Evolutionary conservation across 2,797 vertebrate genomes (phyloP), one percentile per base, ranked within the genome.

Genomic region (Coranthus polyacanthus): DNA sequence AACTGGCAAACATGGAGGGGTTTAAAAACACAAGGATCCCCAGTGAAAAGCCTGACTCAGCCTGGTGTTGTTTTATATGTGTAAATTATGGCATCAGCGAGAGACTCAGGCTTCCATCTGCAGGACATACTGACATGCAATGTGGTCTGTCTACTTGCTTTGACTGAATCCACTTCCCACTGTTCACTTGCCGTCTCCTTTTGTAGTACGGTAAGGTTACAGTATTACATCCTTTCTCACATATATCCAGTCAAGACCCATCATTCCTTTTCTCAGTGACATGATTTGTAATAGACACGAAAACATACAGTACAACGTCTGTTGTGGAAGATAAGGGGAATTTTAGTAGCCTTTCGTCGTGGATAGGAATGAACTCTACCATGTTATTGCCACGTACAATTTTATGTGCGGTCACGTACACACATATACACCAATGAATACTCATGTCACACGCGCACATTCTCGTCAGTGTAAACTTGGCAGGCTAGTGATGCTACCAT

Each of bases 381-480:
- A 43, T 87, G 72, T 75, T 79, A 83, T 77, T 86, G 74, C 75
- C 39, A 58, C 63, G 26, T 81, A 74, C 77, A 76, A 63, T 87
- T 88, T 82, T 64, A 85, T 76, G 71, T 78, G 77, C 5, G 63
- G 81, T 72, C 78, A 81, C 50, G 6, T 47, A 71, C 63, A 73
- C 83, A 77, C 61, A 24, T 38, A 76, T 21, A 42, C 56, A 71
- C 79, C 69, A 78, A 29, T 51, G 44, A 58, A 81, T 79, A 69
- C 75, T 79, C 6, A 51, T 70, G 79, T 71, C 72, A 66, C 71
- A 61, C 68, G 64, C 60, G 57, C 38, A 68, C 73, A 73, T 78
- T 82, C 79, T 88, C 81, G 42, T 88, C 76, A 64, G 82, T 57
- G 73, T 89, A 85, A 86, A 89, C 78, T 91, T 92, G 92, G 91